Conservation (phyloP, 2,113 vertebrate genomes). For the Otolemur garnettii region DNA sequence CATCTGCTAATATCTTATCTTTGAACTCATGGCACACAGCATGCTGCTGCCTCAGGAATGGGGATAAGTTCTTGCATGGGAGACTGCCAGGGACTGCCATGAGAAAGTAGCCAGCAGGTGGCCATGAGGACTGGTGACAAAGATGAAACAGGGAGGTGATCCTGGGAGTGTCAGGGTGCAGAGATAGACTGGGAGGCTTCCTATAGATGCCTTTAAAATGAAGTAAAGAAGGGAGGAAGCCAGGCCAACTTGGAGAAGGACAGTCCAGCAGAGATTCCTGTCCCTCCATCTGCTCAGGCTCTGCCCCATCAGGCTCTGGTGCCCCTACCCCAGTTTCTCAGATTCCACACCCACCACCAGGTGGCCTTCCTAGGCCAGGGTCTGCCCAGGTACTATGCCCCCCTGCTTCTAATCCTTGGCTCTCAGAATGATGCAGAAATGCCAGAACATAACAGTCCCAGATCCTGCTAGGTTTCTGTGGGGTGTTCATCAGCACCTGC, state of each 20-base stretch:
- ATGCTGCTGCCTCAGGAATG: not conserved
- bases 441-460: not conserved
- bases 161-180: not conserved
- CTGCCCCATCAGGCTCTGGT: not conserved
- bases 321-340: not conserved
- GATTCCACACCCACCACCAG: not conserved
- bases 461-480: not conserved
- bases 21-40: not conserved
- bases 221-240: not conserved
- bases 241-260: not conserved
- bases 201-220: not conserved
- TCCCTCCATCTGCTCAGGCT: not conserved
- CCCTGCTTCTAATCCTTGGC: not conserved
- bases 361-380: not conserved
- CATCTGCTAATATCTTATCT: not conserved
- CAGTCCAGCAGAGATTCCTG: not conserved
- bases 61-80: not conserved
- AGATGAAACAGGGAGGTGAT: not conserved
- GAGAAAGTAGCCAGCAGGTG: fast-evolving
- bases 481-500: not conserved
- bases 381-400: not conserved
- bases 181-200: not conserved
- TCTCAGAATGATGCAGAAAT: not conserved
- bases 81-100: fast-evolving
- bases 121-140: not conserved